Evolutionary conservation across 2,797 vertebrate genomes (phyloP).

Genomic region (Melanogrammus aeglefinus): DNA sequence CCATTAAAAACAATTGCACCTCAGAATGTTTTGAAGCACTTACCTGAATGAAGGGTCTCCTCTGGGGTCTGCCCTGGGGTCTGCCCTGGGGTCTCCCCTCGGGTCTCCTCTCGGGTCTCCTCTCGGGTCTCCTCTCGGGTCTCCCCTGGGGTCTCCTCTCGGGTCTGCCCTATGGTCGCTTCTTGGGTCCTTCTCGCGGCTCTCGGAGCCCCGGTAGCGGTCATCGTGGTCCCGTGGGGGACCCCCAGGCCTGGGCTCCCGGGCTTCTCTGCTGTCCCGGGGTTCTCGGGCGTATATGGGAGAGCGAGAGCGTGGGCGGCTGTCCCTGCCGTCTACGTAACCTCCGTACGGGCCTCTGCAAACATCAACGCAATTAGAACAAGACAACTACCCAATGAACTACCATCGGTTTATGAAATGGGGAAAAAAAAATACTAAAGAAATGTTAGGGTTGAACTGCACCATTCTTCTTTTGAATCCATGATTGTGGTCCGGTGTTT

Average conservation of each 20-base stretch:
- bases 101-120: background rate
- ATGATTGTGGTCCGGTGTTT: background rate
- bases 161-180: conserved; percentile 58
- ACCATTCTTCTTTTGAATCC: background rate
- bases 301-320: conserved; percentile 67
- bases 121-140: background rate
- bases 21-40: background rate
- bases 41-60: conserved; percentile 76
- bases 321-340: conserved; percentile 71
- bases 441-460: background rate
- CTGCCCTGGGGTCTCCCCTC: background rate
- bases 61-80: background rate
- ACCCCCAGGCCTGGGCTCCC: conserved; percentile 55
- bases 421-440: background rate
- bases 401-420: background rate
- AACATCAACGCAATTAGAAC: conserved; percentile 26
- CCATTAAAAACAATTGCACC: background rate
- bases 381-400: background rate
- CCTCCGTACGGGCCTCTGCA: conserved; percentile 61
- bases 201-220: conserved; percentile 44
- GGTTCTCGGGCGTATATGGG: conserved; percentile 68
- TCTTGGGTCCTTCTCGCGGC: conserved; percentile 73
- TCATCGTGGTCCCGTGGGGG: conserved; percentile 67
- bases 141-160: conserved; percentile 48
- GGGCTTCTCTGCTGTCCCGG: conserved; percentile 75